phyloP scores from a whole-genome alignment of 92 coral and sea anemone genomes.

The Nematostella vectensis region DNA sequence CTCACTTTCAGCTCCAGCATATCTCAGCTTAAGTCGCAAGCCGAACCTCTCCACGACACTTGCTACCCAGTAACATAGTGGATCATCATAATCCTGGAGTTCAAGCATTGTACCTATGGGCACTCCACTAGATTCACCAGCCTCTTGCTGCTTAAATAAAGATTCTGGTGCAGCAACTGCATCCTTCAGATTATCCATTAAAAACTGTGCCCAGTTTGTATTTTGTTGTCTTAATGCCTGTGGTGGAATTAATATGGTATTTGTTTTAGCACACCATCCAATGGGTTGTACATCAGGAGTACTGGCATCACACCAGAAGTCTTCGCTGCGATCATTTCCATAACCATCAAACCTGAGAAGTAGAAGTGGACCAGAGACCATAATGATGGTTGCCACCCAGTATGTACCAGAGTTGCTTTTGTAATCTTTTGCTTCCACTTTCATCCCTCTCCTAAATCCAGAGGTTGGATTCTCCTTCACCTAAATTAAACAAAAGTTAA shows the following conservation, averaged over 20 bases:
- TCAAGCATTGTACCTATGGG: constrained; percentile 50
- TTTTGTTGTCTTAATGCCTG: constrained; percentile 80
- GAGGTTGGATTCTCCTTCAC: constrained; percentile 43
- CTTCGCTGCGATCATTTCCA: constrained; percentile 78
- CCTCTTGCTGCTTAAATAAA: constrained; percentile 50
- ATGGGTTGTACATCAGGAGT: constrained; percentile 68
- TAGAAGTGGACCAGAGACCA: constrained; percentile 72
- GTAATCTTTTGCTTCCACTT: constrained; percentile 60
- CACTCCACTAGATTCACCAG: constrained; percentile 44
- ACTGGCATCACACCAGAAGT: constrained; percentile 75
- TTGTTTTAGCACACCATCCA: constrained; percentile 73
- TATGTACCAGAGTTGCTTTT: constrained; percentile 45
- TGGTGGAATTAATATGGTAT: constrained; percentile 67
- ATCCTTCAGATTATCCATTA: constrained; percentile 41
- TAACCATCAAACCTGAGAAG: constrained; percentile 72
- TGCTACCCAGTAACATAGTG: constrained; percentile 61
- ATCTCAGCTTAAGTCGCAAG: constrained; percentile 49
- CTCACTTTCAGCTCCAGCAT: constrained; percentile 47
- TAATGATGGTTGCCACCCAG: constrained; percentile 83
- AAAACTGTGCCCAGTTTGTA: constrained; percentile 76
- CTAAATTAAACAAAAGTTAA: constrained; percentile 18
- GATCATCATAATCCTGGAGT: constrained; percentile 45
- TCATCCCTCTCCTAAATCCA: constrained; percentile 77
- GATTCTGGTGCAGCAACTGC: constrained; percentile 61
- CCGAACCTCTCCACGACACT: constrained; percentile 64